A percentile compares a stretch with the other conserved stretches of the same genome.
Conservation (phyloP, 2,113 vertebrate genomes). For the Phrynosoma blainvillii region DNA sequence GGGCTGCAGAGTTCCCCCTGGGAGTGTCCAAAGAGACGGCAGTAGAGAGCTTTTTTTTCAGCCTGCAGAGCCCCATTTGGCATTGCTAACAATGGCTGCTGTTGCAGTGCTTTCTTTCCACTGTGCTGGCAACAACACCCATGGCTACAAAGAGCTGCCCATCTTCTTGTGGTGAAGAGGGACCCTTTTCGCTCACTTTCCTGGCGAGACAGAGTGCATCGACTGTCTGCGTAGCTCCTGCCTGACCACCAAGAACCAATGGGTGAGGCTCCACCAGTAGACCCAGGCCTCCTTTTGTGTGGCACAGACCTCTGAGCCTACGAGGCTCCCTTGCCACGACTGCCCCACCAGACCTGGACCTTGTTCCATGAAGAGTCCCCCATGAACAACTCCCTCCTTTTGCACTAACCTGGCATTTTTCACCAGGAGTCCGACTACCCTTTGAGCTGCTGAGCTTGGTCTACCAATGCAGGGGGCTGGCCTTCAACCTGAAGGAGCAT, state of each 20-base stretch:
- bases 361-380: constrained; percentile 95
- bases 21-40: no score
- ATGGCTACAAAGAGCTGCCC: constrained; percentile 85
- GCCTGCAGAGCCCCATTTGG: no score
- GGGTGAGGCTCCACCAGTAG: constrained; percentile 79
- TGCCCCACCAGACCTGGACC: constrained; percentile 89
- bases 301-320: constrained; percentile 96
- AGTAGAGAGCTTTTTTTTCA: no score
- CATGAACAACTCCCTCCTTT: constrained; percentile 96
- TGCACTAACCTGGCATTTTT: constrained; percentile 90
- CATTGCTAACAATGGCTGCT: constrained; percentile 35
- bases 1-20: no score
- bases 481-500: constrained; percentile 79
- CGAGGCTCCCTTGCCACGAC: constrained; percentile 90
- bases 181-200: constrained; percentile 95
- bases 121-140: constrained; percentile 83
- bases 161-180: constrained; percentile 95
- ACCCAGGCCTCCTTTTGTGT: constrained; percentile 94
- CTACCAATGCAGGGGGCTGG: constrained; percentile 76
- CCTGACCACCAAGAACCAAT: constrained; percentile 86
- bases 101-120: constrained; percentile 74
- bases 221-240: constrained; percentile 89
- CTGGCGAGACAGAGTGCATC: constrained; percentile 88
- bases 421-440: constrained; percentile 93
- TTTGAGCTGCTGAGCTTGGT: constrained; percentile 83